Evolutionary conservation across 2,888 invertebrate species (phyloP), one percentile per base, ranked within the genome.

Genomic region (Chrysolina americana): DNA sequence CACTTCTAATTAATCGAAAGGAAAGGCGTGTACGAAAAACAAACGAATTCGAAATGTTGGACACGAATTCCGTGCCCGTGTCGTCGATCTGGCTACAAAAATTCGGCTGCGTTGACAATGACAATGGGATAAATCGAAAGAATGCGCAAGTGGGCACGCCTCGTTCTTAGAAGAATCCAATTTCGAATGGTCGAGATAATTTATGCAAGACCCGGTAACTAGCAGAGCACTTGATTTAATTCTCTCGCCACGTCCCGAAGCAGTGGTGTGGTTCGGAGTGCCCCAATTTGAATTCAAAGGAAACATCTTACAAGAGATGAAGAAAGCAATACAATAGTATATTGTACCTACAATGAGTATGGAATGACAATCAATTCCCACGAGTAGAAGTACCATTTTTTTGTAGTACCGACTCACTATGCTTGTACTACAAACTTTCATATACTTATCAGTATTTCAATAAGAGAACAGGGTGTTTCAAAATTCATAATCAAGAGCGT

Each of bases 101-200:
- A 70, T 70, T 53, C 70, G 66, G 69, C 66, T 71, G 73, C 72
- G 68, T 73, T 73, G 75, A 76, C 75, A 73, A 69, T 65, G 62
- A 68, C 47, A 71, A 70, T 56, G 69, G 56, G 71, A 69, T 71
- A 71, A 73, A 76, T 68, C 53, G 71, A 71, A 74, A 66, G 74
- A 74, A 76, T 74, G 76, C 69, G 48, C 73, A 66, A 69, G 71
- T 41, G 71, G 75, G 68, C 76, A 74, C 76, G 68, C 76, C 76
- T 74, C 71, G 69, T 76, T 74, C 76, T 76, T 53, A 70, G 70
- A 71, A 76, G 73, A 76, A 71, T 70, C 73, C 68, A 71, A 66
- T 68, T 69, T 70, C 56, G 59, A 59, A 28, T 69, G 48, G 65
- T 23, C 69, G 62, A 48, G 41, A 68, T 76, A 76, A 76, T 76